Evolutionary conservation across 2,797 vertebrate genomes (phyloP).

Genomic region (Pelochelys cantorii): DNA sequence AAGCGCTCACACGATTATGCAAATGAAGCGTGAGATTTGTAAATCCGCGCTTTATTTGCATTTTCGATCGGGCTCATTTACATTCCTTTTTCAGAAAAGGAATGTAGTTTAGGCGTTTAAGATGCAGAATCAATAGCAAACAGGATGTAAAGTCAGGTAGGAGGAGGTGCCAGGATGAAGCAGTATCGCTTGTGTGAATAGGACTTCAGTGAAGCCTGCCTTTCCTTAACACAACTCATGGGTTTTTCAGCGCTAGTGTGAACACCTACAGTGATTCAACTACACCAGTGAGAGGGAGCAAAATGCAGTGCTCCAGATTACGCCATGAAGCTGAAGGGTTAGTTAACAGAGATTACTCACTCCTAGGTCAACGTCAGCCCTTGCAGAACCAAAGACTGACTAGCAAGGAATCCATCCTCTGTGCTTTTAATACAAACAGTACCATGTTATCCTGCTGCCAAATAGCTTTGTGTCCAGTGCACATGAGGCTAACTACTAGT

Average conservation of each 20-base stretch:
- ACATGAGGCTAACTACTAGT: background rate
- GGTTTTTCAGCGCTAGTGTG: constrained; percentile 6
- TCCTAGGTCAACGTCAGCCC: background rate
- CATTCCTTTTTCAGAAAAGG: too few species aligned
- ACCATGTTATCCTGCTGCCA: background rate
- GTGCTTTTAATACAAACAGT: background rate
- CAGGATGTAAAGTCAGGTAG: constrained; percentile 27
- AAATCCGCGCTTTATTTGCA: too few species aligned
- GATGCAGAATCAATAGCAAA: constrained; percentile 22
- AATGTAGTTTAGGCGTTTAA: too few species aligned
- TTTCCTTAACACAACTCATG: background rate
- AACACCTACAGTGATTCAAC: constrained; percentile 47
- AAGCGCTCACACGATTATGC: too few species aligned
- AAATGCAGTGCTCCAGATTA: background rate
- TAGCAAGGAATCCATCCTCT: background rate
- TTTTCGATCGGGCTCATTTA: too few species aligned
- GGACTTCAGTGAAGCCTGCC: constrained; percentile 41
- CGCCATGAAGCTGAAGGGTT: constrained; percentile 6
- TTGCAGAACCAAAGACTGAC: background rate
- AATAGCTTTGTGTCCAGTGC: background rate
- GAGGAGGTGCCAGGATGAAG: constrained; percentile 40
- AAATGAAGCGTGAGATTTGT: too few species aligned
- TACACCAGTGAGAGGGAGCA: background rate
- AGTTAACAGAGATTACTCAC: background rate
- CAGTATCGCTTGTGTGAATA: constrained; percentile 35